Percentiles rank a stretch among this genome's conserved stretches.
These are phyloP conservation scores for Baronia brevicornis DNA, from an alignment of 2,888 invertebrate genomes.

Conservation along the genomic window DNA sequence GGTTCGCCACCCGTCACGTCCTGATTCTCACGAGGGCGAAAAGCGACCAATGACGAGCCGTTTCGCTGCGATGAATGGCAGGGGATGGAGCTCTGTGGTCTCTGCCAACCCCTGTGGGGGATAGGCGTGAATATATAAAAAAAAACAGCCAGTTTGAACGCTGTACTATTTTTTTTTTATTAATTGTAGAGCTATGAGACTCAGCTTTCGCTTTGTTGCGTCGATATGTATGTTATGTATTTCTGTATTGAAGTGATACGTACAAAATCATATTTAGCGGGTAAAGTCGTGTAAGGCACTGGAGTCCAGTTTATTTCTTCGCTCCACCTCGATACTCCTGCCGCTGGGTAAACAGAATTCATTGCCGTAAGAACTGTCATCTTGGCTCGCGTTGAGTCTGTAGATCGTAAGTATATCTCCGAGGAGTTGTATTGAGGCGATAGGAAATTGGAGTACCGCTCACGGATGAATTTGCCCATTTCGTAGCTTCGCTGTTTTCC, in stretches of 20 bases:
- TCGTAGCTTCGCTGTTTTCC: slow-evolving; percentile 30
- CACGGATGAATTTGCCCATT: slow-evolving; percentile 27
- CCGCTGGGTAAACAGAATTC: slow-evolving; percentile 32
- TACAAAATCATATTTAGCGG: slow-evolving; percentile 34
- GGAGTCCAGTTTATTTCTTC: slow-evolving; percentile 32
- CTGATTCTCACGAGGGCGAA: too few species aligned
- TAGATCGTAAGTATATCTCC: slow-evolving; percentile 39
- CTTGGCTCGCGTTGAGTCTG: slow-evolving; percentile 40
- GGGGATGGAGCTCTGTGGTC: too few species aligned
- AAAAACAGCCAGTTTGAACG: too few species aligned
- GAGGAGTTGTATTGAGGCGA: slow-evolving; percentile 33
- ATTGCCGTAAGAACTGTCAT: slow-evolving; percentile 37
- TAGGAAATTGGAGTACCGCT: slow-evolving; percentile 31
- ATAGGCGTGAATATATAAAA: too few species aligned
- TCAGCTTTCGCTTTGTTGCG: too few species aligned
- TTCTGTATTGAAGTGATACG: slow-evolving; percentile 23
- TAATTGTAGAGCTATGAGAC: too few species aligned
- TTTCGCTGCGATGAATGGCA: too few species aligned
- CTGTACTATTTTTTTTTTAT: too few species aligned
- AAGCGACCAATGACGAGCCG: too few species aligned
- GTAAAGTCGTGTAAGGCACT: slow-evolving; percentile 35
- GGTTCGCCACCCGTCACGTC: too few species aligned
- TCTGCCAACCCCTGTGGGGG: too few species aligned
- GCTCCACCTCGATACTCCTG: slow-evolving; percentile 29
- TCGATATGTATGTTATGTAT: too few species aligned